Evolutionary conservation across 2,113 vertebrate genomes (phyloP).

Genomic region (Chloropsis hardwickii): DNA sequence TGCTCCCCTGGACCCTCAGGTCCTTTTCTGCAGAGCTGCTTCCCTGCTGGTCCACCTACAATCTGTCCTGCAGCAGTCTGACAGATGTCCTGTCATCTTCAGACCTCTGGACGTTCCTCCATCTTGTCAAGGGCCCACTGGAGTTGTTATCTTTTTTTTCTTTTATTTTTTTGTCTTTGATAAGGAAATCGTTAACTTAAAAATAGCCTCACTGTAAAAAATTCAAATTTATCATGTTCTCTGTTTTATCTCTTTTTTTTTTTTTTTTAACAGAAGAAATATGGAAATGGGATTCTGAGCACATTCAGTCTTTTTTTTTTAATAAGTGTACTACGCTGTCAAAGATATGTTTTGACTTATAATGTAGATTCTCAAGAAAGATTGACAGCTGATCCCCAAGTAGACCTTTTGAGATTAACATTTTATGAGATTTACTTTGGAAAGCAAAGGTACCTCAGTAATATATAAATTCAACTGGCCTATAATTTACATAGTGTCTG

Average conservation of each 20-base stretch:
- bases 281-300: constrained; percentile 7
- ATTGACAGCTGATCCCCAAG: constrained; percentile 1
- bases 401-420: constrained; percentile 3
- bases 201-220: not conserved
- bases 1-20: not conserved
- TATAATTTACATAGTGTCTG: not conserved
- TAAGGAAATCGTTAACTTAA: not conserved
- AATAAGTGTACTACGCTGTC: not conserved
- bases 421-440: not conserved
- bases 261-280: not conserved
- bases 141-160: not conserved
- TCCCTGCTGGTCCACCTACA: no score
- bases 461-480: not conserved
- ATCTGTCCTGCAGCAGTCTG: not conserved
- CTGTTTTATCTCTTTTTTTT: not conserved
- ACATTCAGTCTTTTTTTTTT: not conserved
- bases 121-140: not conserved
- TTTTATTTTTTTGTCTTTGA: not conserved
- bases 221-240: not conserved
- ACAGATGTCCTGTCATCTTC: not conserved
- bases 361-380: constrained; percentile 17
- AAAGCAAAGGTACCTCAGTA: not conserved
- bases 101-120: not conserved
- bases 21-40: not conserved
- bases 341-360: constrained; percentile 27